These are phyloP conservation scores for Coptotermes formosanus DNA, from an alignment of 1,140 invertebrate species.

Conservation along the genomic window DNA sequence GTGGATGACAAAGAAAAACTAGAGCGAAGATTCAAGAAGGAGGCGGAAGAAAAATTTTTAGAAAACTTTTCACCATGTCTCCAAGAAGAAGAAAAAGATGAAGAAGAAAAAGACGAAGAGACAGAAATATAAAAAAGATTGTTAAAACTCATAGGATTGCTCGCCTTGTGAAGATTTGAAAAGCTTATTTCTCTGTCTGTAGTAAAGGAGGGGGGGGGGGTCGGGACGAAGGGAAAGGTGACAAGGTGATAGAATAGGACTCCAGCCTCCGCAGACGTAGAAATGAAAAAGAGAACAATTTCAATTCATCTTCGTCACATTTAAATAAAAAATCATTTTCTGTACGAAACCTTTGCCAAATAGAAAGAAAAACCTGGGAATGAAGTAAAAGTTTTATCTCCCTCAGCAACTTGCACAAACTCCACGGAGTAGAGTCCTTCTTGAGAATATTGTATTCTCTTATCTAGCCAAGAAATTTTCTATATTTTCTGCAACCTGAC, in stretches of 20 bases:
- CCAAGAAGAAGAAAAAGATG: background rate
- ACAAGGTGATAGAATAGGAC: background rate
- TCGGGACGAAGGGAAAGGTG: background rate
- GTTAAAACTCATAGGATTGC: too few species aligned
- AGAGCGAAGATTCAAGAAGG: background rate
- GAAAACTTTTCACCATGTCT: background rate
- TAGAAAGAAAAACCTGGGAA: background rate
- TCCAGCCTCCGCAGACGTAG: background rate
- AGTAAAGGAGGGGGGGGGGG: background rate
- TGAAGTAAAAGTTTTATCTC: too few species aligned
- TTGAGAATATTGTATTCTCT: too few species aligned
- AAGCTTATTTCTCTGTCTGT: background rate
- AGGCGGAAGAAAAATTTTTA: background rate
- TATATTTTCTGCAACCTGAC: too few species aligned
- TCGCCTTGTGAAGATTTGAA: background rate
- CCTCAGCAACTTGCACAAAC: too few species aligned
- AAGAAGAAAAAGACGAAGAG: background rate
- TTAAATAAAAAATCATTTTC: constrained; percentile 16
- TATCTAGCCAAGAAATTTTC: too few species aligned
- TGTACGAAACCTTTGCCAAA: background rate
- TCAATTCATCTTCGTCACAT: constrained; percentile 27
- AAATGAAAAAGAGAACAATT: constrained; percentile 12
- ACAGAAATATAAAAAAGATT: background rate
- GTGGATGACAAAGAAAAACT: background rate
- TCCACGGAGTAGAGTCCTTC: too few species aligned